Percentiles rank a stretch among this genome's conserved stretches.
Conservation (phyloP, 2,113 vertebrate species). For the Larimichthys polyactis region DNA sequence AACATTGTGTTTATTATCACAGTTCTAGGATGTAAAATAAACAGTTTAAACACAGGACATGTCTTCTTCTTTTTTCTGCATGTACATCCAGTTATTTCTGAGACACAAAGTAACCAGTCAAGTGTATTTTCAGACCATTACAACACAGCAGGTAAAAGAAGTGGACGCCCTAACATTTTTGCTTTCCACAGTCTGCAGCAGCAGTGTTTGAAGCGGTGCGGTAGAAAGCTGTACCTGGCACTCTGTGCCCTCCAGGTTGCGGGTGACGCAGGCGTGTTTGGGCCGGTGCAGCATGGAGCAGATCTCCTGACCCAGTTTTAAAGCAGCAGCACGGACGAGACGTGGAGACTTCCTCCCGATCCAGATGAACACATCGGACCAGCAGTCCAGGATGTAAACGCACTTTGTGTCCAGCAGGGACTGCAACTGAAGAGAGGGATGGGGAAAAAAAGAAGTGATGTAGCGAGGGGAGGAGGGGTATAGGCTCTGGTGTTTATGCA, state of each 20-base stretch:
- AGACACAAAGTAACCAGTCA: background rate
- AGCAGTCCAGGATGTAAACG: constrained; percentile 98
- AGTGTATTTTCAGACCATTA: background rate
- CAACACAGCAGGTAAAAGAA: background rate
- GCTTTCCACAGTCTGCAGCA: background rate
- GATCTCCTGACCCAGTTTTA: constrained; percentile 97
- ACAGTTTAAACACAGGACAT: background rate
- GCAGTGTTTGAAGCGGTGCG: background rate
- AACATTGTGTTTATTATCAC: background rate
- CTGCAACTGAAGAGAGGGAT: constrained; percentile 86
- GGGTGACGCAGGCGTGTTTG: constrained; percentile 91
- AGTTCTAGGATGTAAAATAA: background rate
- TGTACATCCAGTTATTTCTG: background rate
- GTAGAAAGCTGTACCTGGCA: constrained; percentile 86
- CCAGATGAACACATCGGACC: constrained; percentile 98
- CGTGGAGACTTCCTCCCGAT: constrained; percentile 95
- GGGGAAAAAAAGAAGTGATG: background rate
- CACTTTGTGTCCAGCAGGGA: constrained; percentile 94
- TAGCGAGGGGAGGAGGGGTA: no score
- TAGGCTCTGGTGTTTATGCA: background rate
- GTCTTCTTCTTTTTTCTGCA: no score
- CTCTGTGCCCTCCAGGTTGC: constrained; percentile 96
- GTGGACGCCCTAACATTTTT: background rate
- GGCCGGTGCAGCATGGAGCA: constrained; percentile 97
- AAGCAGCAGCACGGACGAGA: constrained; percentile 93